phyloP scores from a whole-genome alignment of 1,140 invertebrate genomes.

The Megalopta genalis region DNA sequence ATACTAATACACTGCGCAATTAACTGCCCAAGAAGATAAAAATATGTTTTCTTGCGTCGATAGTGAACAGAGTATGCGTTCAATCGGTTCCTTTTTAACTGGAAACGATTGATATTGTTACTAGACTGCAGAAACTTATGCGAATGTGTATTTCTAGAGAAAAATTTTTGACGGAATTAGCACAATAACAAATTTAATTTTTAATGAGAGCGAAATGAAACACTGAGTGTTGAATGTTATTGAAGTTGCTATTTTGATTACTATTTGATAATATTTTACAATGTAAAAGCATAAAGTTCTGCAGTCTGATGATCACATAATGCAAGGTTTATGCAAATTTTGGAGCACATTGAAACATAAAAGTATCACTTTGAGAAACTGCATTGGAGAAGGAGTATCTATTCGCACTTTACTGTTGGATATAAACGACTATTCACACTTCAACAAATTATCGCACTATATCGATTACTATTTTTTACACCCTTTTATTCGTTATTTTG shows the following conservation, averaged over 20 bases:
- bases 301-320: background rate
- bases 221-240: too few relatives aligned
- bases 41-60: slow-evolving; percentile 4
- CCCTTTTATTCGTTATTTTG: background rate
- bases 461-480: background rate
- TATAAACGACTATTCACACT: background rate
- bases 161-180: too few relatives aligned
- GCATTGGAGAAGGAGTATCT: background rate
- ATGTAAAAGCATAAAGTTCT: background rate
- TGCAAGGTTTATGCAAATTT: slow-evolving; percentile 3
- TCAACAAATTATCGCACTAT: background rate
- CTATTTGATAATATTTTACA: too few relatives aligned
- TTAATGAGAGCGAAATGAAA: too few relatives aligned
- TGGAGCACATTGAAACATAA: background rate
- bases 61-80: background rate
- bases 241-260: too few relatives aligned
- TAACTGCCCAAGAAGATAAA: slow-evolving; percentile 30
- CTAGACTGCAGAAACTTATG: too few relatives aligned
- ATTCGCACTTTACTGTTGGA: background rate
- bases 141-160: too few relatives aligned
- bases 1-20: slow-evolving; percentile 25
- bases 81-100: background rate
- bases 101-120: too few relatives aligned
- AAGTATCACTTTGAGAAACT: slow-evolving; percentile 19
- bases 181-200: too few relatives aligned